These are phyloP conservation scores for Myiopsitta monachus DNA, from an alignment of 2,113 vertebrate species.

Conservation along the genomic window DNA sequence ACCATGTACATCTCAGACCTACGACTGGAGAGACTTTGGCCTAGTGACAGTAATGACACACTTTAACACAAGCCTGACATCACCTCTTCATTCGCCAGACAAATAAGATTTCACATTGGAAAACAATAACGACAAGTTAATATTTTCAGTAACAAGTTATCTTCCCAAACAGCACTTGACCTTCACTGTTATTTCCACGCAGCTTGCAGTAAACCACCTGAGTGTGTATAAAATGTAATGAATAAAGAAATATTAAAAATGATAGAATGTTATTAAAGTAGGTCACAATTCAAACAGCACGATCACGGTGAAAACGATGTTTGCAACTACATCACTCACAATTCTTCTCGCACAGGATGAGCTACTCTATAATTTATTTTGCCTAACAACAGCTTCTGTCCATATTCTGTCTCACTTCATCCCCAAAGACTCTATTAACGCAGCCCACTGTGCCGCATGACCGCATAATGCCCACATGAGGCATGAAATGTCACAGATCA, in stretches of 20 bases:
- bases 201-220: slow-evolving; percentile 51
- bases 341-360: background rate
- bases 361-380: slow-evolving; percentile 56
- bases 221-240: slow-evolving; percentile 43
- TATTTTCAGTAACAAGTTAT: slow-evolving; percentile 46
- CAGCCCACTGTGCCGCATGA: slow-evolving; percentile 39
- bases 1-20: background rate
- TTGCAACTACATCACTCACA: slow-evolving; percentile 21
- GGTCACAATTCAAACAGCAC: slow-evolving; percentile 60
- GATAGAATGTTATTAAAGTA: slow-evolving; percentile 47
- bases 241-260: slow-evolving; percentile 60
- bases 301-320: slow-evolving; percentile 26
- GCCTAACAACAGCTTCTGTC: slow-evolving; percentile 62
- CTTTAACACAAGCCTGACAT: background rate
- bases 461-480: slow-evolving; percentile 47
- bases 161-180: slow-evolving; percentile 51
- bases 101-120: slow-evolving; percentile 35
- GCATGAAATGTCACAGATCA: slow-evolving; percentile 59
- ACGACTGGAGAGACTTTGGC: background rate
- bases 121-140: slow-evolving; percentile 55
- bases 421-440: slow-evolving; percentile 49
- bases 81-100: slow-evolving; percentile 29
- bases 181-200: slow-evolving; percentile 50
- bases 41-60: slow-evolving; percentile 32
- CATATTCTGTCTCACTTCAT: slow-evolving; percentile 12